Conservation (phyloP, 37 sponge, comb jelly and placozoan genomes). For the Agelas oroides region DNA sequence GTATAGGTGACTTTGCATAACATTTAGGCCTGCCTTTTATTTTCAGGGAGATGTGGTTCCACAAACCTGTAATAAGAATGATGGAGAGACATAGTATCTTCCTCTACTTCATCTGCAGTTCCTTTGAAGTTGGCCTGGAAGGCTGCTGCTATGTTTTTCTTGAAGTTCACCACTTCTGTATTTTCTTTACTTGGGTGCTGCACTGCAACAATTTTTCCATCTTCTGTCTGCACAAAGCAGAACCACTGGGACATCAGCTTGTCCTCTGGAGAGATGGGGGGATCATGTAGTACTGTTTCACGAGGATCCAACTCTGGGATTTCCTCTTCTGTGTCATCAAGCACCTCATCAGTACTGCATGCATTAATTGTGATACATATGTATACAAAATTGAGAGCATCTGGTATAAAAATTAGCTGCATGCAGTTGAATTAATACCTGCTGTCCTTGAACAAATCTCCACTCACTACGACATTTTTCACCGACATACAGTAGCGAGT, state of each 20-base stretch:
- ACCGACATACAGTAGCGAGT: conserved; percentile 35
- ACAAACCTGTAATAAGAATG: conserved; percentile 40
- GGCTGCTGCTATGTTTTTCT: conserved; percentile 60
- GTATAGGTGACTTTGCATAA: no score
- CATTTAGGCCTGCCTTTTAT: not conserved
- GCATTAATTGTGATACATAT: no score
- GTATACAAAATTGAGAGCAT: no score
- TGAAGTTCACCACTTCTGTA: conserved; percentile 39
- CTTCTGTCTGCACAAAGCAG: conserved; percentile 42
- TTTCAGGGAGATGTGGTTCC: no score
- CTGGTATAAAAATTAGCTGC: no score
- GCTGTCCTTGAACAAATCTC: not conserved
- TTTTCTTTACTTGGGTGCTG: conserved; percentile 17
- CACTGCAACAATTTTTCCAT: conserved; percentile 54
- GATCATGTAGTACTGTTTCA: not conserved
- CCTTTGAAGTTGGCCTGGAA: conserved; percentile 64
- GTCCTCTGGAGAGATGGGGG: not conserved
- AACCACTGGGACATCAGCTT: not conserved
- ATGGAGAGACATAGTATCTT: conserved; percentile 37
- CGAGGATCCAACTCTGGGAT: not conserved
- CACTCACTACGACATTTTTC: not conserved
- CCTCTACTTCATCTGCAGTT: conserved; percentile 25
- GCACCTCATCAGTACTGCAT: no score
- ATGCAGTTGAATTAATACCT: not conserved
- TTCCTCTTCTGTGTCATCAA: not conserved